A percentile compares a stretch with the other conserved stretches of the same genome.
These are phyloP conservation scores for Psittacara wagleri DNA, from an alignment of 2,113 vertebrate species.

Conservation along the genomic window DNA sequence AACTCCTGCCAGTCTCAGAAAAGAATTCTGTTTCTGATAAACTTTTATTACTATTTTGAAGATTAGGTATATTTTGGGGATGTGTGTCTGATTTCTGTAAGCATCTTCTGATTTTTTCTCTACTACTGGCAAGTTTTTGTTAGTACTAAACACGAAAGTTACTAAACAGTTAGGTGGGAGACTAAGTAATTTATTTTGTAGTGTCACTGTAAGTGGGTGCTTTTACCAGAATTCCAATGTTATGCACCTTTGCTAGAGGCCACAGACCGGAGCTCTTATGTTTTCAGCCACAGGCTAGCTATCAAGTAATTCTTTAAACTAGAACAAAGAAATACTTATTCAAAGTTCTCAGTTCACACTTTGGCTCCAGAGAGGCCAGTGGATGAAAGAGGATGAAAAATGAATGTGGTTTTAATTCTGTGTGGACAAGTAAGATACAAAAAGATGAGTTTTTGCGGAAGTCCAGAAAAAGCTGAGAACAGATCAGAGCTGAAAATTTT, in stretches of 20 bases:
- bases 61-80: not conserved
- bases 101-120: not conserved
- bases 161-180: not conserved
- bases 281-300: not conserved
- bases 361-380: not conserved
- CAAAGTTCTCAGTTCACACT: not conserved
- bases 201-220: fast-evolving
- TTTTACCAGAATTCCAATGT: not conserved
- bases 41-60: not conserved
- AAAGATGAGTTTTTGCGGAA: not conserved
- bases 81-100: not conserved
- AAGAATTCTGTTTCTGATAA: not conserved
- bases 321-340: not conserved
- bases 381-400: not conserved
- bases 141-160: not conserved
- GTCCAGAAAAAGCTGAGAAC: not conserved
- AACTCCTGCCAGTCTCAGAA: not conserved
- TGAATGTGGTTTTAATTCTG: not conserved
- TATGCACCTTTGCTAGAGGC: not conserved
- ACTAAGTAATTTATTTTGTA: not conserved
- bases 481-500: not conserved
- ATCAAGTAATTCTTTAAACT: not conserved
- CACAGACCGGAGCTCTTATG: not conserved
- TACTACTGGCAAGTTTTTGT: not conserved
- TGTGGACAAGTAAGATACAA: not conserved